Evolutionary conservation across 2,113 vertebrate species (phyloP).

Genomic region (Callaeas wilsoni): DNA sequence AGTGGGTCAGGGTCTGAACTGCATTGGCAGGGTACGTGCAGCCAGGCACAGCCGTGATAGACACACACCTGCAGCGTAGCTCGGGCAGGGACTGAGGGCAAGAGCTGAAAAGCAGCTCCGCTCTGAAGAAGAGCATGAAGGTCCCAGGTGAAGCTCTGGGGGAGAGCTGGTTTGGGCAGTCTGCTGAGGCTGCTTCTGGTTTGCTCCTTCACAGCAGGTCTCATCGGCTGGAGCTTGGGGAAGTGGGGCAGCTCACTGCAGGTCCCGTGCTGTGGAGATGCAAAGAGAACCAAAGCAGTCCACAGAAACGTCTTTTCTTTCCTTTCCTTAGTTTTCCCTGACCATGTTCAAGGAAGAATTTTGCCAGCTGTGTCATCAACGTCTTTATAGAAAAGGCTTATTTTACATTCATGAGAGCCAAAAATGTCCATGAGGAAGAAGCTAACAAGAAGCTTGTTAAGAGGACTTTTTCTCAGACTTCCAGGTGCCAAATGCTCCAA

Average conservation of each 20-base stretch:
- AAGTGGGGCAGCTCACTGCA: neutral
- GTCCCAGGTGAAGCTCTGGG: neutral
- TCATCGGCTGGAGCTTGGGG: neutral
- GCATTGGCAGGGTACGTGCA: fast-evolving
- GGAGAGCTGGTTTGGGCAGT: neutral
- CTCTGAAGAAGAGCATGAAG: neutral
- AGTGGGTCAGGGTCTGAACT: neutral
- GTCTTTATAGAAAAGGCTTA: neutral
- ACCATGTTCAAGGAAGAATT: neutral
- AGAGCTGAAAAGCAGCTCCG: neutral
- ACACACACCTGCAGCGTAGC: fast-evolving
- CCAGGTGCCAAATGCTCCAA: neutral
- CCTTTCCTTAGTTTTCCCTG: neutral
- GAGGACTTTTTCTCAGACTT: neutral
- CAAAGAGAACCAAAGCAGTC: neutral
- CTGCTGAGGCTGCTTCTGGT: neutral
- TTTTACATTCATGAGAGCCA: slow-evolving; percentile 6
- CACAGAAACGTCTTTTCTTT: neutral
- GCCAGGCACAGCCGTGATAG: neutral
- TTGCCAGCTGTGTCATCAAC: neutral
- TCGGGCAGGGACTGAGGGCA: neutral
- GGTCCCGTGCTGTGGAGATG: neutral
- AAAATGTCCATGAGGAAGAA: neutral
- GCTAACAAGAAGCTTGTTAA: neutral
- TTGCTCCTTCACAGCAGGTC: neutral